A percentile compares a stretch with the other conserved stretches of the same genome.
These are phyloP conservation scores for Pangasianodon hypophthalmus DNA, from an alignment of 2,113 vertebrate genomes.

Conservation along the genomic window DNA sequence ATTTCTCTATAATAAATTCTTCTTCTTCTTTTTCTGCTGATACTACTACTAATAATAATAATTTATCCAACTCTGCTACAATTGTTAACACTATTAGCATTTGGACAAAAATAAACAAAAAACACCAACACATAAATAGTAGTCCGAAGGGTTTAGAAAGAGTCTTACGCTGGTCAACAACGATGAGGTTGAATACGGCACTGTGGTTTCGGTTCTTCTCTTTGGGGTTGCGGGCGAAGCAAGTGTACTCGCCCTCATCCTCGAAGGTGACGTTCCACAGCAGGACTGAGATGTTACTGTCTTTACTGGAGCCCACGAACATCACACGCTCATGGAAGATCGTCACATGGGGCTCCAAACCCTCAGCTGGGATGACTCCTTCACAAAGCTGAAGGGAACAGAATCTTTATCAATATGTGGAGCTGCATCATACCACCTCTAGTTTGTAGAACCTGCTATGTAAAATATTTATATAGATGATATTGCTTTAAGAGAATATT, in stretches of 20 bases:
- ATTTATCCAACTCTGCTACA: neutral
- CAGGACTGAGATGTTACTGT: conserved; percentile 86
- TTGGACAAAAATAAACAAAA: neutral
- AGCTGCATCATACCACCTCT: neutral
- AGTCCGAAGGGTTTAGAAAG: neutral
- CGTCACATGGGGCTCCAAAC: conserved; percentile 63
- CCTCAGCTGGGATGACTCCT: conserved; percentile 70
- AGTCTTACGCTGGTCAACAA: conserved; percentile 87
- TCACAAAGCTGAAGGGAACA: conserved; percentile 71
- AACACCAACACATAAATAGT: neutral
- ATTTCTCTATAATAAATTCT: too few relatives aligned
- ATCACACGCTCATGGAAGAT: conserved; percentile 72
- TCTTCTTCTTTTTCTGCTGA: too few relatives aligned
- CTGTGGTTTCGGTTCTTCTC: conserved; percentile 83
- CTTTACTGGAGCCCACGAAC: conserved; percentile 81
- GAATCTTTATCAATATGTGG: neutral
- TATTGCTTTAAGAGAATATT: neutral
- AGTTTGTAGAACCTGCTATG: neutral
- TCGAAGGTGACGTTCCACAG: conserved; percentile 85
- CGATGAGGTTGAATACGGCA: conserved; percentile 77
- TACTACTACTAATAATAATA: too few relatives aligned
- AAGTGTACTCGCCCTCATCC: conserved; percentile 86
- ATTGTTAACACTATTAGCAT: neutral
- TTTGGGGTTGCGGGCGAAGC: conserved; percentile 85
- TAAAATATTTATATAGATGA: neutral